A percentile compares a stretch with the other conserved stretches of the same genome.
phyloP scores from a whole-genome alignment of 2,113 vertebrate genomes.

The Tragulus kanchil region DNA sequence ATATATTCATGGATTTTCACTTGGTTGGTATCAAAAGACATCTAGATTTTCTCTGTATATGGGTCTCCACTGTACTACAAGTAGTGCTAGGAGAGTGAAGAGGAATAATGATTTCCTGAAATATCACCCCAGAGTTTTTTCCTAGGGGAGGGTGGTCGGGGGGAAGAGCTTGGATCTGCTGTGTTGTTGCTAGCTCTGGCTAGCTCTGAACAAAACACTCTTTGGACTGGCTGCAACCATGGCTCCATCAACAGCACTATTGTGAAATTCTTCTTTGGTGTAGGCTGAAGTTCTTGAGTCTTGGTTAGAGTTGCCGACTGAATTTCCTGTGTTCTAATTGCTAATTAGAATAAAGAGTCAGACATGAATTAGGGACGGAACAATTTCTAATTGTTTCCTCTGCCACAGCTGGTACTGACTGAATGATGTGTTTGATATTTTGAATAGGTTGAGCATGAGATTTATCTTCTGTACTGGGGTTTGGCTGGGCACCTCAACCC shows the following conservation, averaged over 20 bases:
- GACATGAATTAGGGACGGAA: too few species aligned
- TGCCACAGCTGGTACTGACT: background rate
- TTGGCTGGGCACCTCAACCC: background rate
- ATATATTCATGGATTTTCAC: background rate
- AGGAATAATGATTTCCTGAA: background rate
- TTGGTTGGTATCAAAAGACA: background rate
- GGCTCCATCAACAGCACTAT: background rate
- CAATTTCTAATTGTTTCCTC: background rate
- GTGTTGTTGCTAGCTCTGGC: background rate
- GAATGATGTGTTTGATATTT: background rate
- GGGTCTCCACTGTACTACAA: background rate
- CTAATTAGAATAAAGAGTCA: too few species aligned
- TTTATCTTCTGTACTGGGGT: background rate
- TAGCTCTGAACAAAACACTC: background rate
- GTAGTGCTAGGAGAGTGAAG: background rate
- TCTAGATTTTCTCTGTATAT: background rate
- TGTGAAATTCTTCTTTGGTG: background rate
- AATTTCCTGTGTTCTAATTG: background rate
- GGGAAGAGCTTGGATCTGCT: background rate
- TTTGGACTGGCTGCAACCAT: background rate
- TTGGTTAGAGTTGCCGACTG: background rate
- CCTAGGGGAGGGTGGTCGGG: background rate
- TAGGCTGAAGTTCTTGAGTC: background rate
- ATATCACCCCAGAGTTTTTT: background rate
- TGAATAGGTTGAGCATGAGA: background rate